phyloP scores from a whole-genome alignment of 2,888 invertebrate genomes.

The Creontiades dilutus region DNA sequence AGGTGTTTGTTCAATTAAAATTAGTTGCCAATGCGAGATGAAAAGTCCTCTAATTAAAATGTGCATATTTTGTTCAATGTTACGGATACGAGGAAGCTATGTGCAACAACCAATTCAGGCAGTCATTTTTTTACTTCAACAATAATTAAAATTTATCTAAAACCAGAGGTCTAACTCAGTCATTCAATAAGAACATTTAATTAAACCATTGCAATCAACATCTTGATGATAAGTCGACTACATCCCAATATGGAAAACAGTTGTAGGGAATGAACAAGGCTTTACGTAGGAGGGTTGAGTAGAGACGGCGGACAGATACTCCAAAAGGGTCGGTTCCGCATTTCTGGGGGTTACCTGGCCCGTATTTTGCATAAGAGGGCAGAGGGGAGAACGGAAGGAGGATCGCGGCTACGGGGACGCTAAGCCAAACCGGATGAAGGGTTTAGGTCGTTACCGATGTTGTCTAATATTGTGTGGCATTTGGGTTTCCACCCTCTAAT shows the following conservation, averaged over 20 bases:
- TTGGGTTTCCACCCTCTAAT: constrained; percentile 57
- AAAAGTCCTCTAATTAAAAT: too few species aligned
- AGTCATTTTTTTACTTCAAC: too few species aligned
- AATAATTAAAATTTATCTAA: too few species aligned
- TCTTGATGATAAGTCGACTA: background rate
- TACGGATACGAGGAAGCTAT: too few species aligned
- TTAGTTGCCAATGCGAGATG: too few species aligned
- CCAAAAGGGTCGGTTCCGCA: background rate
- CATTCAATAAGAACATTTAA: too few species aligned
- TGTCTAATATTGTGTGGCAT: constrained; percentile 62
- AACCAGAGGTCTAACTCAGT: too few species aligned
- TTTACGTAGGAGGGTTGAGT: background rate
- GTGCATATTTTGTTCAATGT: too few species aligned
- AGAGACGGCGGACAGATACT: background rate
- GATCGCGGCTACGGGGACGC: constrained; percentile 17
- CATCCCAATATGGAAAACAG: constrained; percentile 11
- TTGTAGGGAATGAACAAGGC: background rate
- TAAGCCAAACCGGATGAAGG: constrained; percentile 57
- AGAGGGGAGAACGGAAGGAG: background rate
- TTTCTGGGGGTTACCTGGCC: background rate
- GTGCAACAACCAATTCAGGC: too few species aligned
- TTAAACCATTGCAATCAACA: too few species aligned
- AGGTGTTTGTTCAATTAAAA: too few species aligned
- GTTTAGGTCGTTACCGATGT: constrained; percentile 64
- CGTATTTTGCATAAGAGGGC: constrained; percentile 29